Percentiles rank a stretch among this genome's conserved stretches.
Conservation (phyloP, 2,888 invertebrate genomes). For the Patella depressa region DNA sequence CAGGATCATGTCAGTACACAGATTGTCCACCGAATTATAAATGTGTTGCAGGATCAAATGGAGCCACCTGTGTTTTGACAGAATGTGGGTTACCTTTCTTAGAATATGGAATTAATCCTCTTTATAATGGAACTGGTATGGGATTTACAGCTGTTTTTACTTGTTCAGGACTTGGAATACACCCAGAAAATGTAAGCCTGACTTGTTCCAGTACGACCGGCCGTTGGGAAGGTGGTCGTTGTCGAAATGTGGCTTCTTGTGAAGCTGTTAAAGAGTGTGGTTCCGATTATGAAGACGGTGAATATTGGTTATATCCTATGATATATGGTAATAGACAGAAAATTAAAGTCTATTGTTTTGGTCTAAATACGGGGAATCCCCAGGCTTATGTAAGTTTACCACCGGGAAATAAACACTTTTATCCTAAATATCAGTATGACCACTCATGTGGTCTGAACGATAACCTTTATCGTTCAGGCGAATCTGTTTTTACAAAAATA, state of each 20-base stretch:
- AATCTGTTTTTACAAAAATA: slow-evolving; percentile 1
- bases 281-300: background rate
- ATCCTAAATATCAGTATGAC: background rate
- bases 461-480: background rate
- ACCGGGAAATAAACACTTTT: background rate
- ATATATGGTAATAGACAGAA: background rate
- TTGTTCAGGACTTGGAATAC: slow-evolving; percentile 1
- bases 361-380: background rate
- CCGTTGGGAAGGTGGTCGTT: background rate
- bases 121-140: background rate
- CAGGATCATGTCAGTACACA: background rate
- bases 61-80: background rate
- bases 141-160: background rate
- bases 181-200: background rate
- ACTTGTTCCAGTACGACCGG: background rate
- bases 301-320: background rate
- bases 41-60: background rate
- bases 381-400: background rate
- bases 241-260: background rate
- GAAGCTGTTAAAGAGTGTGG: background rate
- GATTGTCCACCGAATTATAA: background rate
- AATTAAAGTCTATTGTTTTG: background rate
- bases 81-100: background rate
- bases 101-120: background rate
- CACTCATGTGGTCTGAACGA: background rate